phyloP scores from a whole-genome alignment of 2,113 vertebrate genomes.

The Limanda limanda region DNA sequence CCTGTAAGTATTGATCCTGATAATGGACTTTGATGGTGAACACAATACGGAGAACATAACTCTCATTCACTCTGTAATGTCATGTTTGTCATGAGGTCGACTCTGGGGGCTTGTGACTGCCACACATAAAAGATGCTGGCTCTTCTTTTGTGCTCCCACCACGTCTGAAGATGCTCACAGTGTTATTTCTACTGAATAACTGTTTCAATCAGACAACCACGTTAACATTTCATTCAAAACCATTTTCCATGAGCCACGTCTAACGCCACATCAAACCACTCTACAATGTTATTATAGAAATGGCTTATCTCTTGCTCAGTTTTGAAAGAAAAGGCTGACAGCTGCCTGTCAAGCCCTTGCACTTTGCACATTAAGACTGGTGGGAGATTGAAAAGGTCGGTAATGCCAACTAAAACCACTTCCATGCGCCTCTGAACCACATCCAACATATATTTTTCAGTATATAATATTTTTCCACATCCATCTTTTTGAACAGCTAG shows the following conservation, averaged over 20 bases:
- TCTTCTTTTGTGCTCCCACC: neutral
- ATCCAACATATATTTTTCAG: neutral
- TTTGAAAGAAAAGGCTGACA: constrained; percentile 21
- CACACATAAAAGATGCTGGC: neutral
- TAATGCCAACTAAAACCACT: neutral
- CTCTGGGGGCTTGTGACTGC: neutral
- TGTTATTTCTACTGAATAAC: neutral
- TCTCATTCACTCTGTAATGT: neutral
- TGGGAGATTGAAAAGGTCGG: neutral
- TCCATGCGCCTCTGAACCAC: neutral
- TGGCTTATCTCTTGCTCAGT: neutral
- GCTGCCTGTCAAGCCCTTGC: constrained; percentile 14
- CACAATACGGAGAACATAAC: neutral
- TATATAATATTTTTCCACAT: neutral
- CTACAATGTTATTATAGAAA: constrained; percentile 4
- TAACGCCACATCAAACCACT: neutral
- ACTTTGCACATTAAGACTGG: neutral
- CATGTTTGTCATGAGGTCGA: neutral
- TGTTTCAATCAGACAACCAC: neutral
- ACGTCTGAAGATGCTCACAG: neutral
- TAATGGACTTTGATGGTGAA: neutral
- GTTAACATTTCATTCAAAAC: neutral
- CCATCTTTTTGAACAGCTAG: neutral
- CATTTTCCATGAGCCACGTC: neutral
- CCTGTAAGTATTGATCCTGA: neutral